Evolutionary conservation across 2,797 vertebrate species (phyloP), one percentile per base, ranked within the genome.

Genomic region (Adrianichthys oophorus): DNA sequence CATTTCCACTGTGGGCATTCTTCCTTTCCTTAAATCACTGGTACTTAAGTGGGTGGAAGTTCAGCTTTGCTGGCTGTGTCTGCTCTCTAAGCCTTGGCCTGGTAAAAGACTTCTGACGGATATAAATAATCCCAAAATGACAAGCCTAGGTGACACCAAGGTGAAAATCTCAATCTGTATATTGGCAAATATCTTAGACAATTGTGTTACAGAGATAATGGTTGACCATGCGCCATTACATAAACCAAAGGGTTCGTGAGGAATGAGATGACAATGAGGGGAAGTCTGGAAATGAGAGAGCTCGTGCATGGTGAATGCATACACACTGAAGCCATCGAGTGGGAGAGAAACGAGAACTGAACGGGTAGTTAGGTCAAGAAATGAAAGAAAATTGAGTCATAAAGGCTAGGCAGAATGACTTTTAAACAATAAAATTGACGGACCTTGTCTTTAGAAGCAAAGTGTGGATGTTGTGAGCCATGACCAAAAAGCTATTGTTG

Each of bases 371-470:
- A 88, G 90, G 90, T 91, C 90, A 91, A 90, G 87, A 93, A 92
- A 89, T 88, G 89, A 92, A 91, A 88, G 87, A 78, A 89, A 92
- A 92, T 87, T 83, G 90, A 90, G 89, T 85, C 90, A 85, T 91
- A 87, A 90, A 90, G 89, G 88, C 85, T 79, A 86, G 85, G 87
- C 82, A 89, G 79, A 91, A 92, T 90, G 87, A 91, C 89, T 92
- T 89, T 93, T 93, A 92, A 93, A 92, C 91, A 93, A 91, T 93
- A 90, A 90, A 92, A 92, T 90, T 90, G 87, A 91, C 80, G 87
- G 87, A 84, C 83, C 83, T 84, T 90, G 87, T 87, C 86, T 84
- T 76, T 65, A 60, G 70, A 82, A 74, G 85, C 72, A 88, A 85
- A 89, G 89, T 86, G 86, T 83, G 80, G 72, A 78, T 15, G 79